Evolutionary conservation across 2,888 invertebrate genomes (phyloP), one percentile per base, ranked within the genome.

Genomic region (Polylopha cassiicola): DNA sequence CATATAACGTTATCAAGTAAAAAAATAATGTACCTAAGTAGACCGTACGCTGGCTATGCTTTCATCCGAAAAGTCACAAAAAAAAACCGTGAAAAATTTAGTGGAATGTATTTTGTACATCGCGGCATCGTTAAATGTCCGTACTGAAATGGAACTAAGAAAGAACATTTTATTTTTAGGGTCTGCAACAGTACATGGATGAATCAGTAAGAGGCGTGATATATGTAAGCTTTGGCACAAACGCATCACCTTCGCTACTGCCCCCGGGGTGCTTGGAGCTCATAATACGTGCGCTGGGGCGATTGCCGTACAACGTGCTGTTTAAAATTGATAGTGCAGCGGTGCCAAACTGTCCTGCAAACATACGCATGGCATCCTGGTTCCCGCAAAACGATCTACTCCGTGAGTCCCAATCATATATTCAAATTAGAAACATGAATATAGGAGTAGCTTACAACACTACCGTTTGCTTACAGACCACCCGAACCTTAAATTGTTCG

Each of bases 401-500:
- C 4, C 47, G 65, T 63, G 37, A 58, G 57, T 55, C 14, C 3
- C 8, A 4, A 2, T n/a, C n/a, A n/a, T n/a, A n/a, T n/a, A 11
- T 39, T 22, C 29, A 37, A 33, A 10, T 28, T 22, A 15, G 27
- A 26, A 13, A 26, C 16, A 11, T 17, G 26, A 10, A 9, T n/a
- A n/a, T n/a, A n/a, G n/a, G n/a, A n/a, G n/a, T n/a, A n/a, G n/a
- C n/a, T n/a, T n/a, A n/a, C n/a, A n/a, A n/a, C n/a, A n/a, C n/a
- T n/a, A n/a, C n/a, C n/a, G n/a, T n/a, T 1, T n/a, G 21, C 13
- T 51, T 57, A 11, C 38, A 71, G 70, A 51, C 2, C 84, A 86
- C 47, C 69, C 73, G 5, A 84, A 80, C 10, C 37, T 85, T 2
- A 82, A 78, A 39, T 37, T 78, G 1, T 85, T 85, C 39, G 66